Evolutionary conservation across 2,113 vertebrate genomes (phyloP), one percentile per base, ranked within the genome.

Genomic region (Vireo altiloquus): DNA sequence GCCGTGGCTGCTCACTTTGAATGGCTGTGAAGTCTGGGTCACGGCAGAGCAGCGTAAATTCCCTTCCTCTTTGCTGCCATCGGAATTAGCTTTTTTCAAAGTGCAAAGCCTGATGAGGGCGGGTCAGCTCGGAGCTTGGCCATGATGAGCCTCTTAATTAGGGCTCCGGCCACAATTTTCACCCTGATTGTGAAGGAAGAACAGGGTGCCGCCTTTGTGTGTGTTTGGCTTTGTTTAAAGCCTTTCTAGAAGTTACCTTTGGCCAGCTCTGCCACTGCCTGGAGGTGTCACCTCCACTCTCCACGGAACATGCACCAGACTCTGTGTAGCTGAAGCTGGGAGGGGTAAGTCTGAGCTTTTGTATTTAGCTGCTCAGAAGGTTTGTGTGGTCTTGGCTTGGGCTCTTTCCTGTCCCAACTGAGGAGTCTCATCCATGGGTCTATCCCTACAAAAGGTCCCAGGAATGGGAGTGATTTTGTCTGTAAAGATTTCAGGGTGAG

Each of bases 21-120:
- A 85, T 39, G 89, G 70, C 81, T 92, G 83, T 40, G 83, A 91
- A 87, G 84, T 61, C 92, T 75, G 83, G 89, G 93, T 92, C 91
- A 65, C 11, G 3, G 74, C 70, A 49, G 69, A 87, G 68, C 69
- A 40, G 72, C 6, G 27, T n/a, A 33, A 89, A 89, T 78, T 66
- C 93, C 66, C 80, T 69, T 78, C 57, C 44, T 87, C 83, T 30
- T 21, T 2, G 0, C 59, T 72, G 84, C 75, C 61, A 21, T 90
- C 15, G 2, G 80, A 90, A 83, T 90, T n/a, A 66, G 40, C 57
- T 87, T 47, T 69, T 90, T 50, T 60, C 9, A 3, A 71, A 60
- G 82, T 18, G 52, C 82, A 53, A 54, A 64, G 80, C 53, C 77
- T 79, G 91, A 85, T 92, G 89, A 75, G 77, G 64, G 86, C 0